A percentile compares a stretch with the other conserved stretches of the same genome.
Evolutionary conservation across 2,888 invertebrate genomes (phyloP).

Genomic region (Hemaris fuciformis): DNA sequence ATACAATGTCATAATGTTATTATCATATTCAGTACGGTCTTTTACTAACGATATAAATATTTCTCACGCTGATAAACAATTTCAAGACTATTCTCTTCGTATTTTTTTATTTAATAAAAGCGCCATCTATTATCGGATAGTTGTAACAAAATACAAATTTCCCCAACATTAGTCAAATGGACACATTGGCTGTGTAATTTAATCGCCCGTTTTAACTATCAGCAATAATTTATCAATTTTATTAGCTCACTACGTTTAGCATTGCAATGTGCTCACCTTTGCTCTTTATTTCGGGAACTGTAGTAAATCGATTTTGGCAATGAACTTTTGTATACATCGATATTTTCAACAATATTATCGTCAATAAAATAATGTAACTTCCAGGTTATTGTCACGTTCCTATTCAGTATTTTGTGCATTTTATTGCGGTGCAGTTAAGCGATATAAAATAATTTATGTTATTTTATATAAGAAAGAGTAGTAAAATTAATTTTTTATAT

Average conservation of each 20-base stretch:
- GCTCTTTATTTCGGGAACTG: constrained; percentile 16
- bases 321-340: constrained; percentile 22
- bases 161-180: constrained; percentile 15
- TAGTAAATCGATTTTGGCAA: background rate
- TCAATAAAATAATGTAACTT: background rate
- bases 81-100: background rate
- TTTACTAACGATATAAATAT: background rate
- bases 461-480: too few species aligned
- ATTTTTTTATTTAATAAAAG: constrained; percentile 12
- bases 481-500: too few species aligned
- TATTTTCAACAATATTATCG: constrained; percentile 20
- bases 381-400: background rate
- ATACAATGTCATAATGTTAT: too few species aligned
- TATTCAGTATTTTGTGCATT: background rate
- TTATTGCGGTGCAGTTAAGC: background rate
- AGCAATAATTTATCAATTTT: constrained; percentile 51
- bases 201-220: constrained; percentile 43
- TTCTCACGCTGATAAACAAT: background rate
- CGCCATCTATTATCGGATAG: constrained; percentile 64
- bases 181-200: constrained; percentile 41
- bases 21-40: too few species aligned
- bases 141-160: constrained; percentile 25
- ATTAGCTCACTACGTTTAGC: constrained; percentile 48
- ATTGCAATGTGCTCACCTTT: constrained; percentile 38
- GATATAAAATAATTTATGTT: background rate